Evolutionary conservation across 2,888 invertebrate species (phyloP).

Genomic region (Platyscelio sp.): DNA sequence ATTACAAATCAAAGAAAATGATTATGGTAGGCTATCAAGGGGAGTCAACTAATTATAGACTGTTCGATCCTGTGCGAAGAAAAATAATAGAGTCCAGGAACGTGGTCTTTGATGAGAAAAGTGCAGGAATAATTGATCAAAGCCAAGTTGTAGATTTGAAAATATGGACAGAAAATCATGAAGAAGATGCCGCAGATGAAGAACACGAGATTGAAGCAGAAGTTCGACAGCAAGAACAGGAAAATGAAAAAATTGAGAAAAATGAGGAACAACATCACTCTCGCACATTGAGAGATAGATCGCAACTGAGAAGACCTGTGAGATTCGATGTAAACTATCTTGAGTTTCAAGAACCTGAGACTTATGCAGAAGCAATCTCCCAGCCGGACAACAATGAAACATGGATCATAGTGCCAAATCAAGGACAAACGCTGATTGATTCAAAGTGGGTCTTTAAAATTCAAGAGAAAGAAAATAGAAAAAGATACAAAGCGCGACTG

Average conservation of each 20-base stretch:
- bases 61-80: neutral
- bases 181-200: neutral
- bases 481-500: conserved; percentile 62
- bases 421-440: conserved; percentile 46
- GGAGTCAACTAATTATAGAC: neutral
- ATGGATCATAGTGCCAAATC: conserved; percentile 45
- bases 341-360: neutral
- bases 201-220: neutral
- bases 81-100: conserved; percentile 12
- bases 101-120: neutral
- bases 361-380: conserved; percentile 20
- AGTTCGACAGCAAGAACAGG: neutral
- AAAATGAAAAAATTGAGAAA: neutral
- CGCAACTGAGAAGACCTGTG: neutral
- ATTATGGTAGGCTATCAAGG: conserved; percentile 25
- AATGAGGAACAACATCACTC: neutral
- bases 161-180: neutral
- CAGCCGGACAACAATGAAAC: conserved; percentile 48
- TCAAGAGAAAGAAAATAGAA: conserved; percentile 30
- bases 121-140: neutral
- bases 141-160: neutral
- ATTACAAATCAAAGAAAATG: neutral
- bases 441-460: conserved; percentile 54
- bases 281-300: neutral
- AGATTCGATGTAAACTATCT: neutral